A percentile compares a stretch with the other conserved stretches of the same genome.
phyloP scores from a whole-genome alignment of 2,888 invertebrate species.

The Leucania comma region DNA sequence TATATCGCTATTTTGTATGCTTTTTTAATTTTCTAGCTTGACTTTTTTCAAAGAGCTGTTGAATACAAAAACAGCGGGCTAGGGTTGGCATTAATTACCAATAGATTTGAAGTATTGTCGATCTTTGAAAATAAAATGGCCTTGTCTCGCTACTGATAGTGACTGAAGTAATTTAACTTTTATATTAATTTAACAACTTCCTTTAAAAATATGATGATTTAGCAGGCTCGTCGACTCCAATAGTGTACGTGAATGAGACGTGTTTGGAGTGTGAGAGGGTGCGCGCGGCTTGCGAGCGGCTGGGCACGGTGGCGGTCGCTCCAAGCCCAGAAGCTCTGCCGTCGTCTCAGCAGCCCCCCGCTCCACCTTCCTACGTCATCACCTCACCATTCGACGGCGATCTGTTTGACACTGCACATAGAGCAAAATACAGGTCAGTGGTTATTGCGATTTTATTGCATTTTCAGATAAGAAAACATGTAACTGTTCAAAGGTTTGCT shows the following conservation, averaged over 20 bases:
- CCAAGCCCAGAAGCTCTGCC: slow-evolving; percentile 83
- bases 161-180: slow-evolving; percentile 7
- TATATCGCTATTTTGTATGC: slow-evolving; percentile 4
- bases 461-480: slow-evolving; percentile 33
- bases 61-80: slow-evolving; percentile 1
- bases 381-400: slow-evolving; percentile 94
- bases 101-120: not conserved
- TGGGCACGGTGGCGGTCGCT: slow-evolving; percentile 85
- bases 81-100: slow-evolving; percentile 28
- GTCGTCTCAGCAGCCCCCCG: slow-evolving; percentile 79
- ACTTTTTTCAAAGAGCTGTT: not conserved
- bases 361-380: slow-evolving; percentile 90
- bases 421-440: slow-evolving; percentile 87
- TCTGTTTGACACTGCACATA: slow-evolving; percentile 92
- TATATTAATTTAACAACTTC: slow-evolving; percentile 11
- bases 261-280: slow-evolving; percentile 88
- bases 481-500: slow-evolving; percentile 6
- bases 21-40: slow-evolving; percentile 3
- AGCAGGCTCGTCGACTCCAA: slow-evolving; percentile 83
- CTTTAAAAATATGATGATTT: slow-evolving; percentile 48
- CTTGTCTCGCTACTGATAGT: not conserved
- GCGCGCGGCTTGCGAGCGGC: slow-evolving; percentile 87
- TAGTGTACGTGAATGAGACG: slow-evolving; percentile 87
- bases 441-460: slow-evolving; percentile 32
- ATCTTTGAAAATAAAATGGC: slow-evolving; percentile 8